A percentile compares a stretch with the other conserved stretches of the same genome.
phyloP scores from a whole-genome alignment of 2,797 vertebrate species.

The Chelidonichthys spinosus region DNA sequence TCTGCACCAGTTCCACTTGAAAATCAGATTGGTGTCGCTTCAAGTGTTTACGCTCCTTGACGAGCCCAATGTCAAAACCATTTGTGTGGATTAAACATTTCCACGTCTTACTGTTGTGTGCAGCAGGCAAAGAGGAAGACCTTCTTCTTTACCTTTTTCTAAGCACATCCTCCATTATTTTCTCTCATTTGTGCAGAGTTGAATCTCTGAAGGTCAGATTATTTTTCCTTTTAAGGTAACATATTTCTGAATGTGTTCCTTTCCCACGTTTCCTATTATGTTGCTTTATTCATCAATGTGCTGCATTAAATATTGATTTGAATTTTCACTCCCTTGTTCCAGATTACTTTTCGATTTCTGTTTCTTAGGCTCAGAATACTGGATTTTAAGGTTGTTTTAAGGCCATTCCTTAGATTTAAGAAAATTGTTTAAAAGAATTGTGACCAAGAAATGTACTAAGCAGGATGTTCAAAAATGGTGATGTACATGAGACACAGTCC shows the following conservation, averaged over 20 bases:
- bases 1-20: background rate
- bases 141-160: background rate
- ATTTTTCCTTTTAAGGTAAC: background rate
- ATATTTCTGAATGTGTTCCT: background rate
- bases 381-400: background rate
- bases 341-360: background rate
- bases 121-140: background rate
- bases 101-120: background rate
- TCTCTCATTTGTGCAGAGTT: background rate
- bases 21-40: background rate
- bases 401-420: too few relatives aligned
- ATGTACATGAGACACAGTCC: slow-evolving; percentile 12
- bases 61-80: background rate
- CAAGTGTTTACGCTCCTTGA: background rate
- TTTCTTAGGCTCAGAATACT: background rate
- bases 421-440: too few relatives aligned
- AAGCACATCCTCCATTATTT: background rate
- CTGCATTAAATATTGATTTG: background rate
- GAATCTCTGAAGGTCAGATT: background rate
- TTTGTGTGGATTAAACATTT: background rate
- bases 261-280: background rate
- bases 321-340: background rate
- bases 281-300: background rate
- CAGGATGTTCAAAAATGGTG: background rate
- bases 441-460: background rate